A percentile compares a stretch with the other conserved stretches of the same genome.
phyloP scores from a whole-genome alignment of 2,888 invertebrate species.

The Drosophila mettleri region DNA sequence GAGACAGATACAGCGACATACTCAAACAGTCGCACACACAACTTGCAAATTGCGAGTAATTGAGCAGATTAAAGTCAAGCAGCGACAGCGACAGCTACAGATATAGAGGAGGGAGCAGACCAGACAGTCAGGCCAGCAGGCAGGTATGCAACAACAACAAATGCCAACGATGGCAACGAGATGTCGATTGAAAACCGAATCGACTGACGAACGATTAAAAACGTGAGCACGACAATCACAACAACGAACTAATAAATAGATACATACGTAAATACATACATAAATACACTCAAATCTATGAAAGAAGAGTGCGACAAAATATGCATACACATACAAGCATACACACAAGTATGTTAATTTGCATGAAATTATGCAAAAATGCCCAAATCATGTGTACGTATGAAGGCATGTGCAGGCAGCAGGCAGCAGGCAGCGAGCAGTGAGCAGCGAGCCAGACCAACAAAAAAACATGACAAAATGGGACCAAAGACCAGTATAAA shows the following conservation, averaged over 20 bases:
- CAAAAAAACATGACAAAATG: constrained; percentile 23
- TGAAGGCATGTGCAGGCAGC: constrained; percentile 16
- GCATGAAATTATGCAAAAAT: constrained; percentile 78
- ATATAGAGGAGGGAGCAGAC: constrained; percentile 31
- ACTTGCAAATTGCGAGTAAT: constrained; percentile 82
- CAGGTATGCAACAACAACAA: constrained; percentile 32
- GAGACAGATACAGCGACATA: constrained; percentile 40
- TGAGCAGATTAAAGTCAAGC: constrained; percentile 82
- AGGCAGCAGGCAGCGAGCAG: constrained; percentile 17
- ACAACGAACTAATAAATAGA: constrained; percentile 51
- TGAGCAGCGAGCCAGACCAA: constrained; percentile 18
- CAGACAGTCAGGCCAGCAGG: constrained; percentile 37
- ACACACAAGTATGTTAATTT: constrained; percentile 59
- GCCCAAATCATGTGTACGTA: constrained; percentile 43
- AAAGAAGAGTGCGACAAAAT: constrained; percentile 31
- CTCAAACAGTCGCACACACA: constrained; percentile 49
- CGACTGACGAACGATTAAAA: constrained; percentile 75
- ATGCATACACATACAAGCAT: constrained; percentile 6
- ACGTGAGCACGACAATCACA: constrained; percentile 74
- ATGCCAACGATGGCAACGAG: constrained; percentile 41
- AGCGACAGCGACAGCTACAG: constrained; percentile 43
- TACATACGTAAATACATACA: constrained; percentile 14
- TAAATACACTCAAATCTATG: constrained; percentile 2
- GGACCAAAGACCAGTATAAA: constrained; percentile 38
- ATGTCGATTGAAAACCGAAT: constrained; percentile 70